Conservation (phyloP, 2,888 invertebrate species). For the Zootermopsis nevadensis region DNA sequence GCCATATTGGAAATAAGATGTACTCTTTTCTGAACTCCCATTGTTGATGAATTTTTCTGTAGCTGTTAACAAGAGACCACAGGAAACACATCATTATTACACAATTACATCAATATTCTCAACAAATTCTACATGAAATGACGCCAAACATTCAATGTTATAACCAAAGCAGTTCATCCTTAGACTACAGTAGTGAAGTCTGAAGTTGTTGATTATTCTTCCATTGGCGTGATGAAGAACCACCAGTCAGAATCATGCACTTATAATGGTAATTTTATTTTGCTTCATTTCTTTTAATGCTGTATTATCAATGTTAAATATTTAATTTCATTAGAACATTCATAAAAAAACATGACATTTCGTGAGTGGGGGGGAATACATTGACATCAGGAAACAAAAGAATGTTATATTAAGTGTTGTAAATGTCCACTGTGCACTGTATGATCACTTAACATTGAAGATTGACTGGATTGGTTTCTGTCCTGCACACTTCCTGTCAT, state of each 20-base stretch:
- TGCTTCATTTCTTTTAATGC: neutral
- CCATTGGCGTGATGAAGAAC: neutral
- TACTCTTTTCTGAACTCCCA: neutral
- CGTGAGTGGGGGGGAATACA: no score
- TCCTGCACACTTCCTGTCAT: no score
- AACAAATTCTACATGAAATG: neutral
- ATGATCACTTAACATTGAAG: no score
- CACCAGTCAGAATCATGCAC: neutral
- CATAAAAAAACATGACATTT: no score
- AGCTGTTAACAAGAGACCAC: neutral
- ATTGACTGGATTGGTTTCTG: no score
- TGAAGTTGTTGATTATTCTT: neutral
- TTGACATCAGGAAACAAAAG: no score
- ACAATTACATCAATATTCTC: neutral
- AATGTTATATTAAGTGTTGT: no score
- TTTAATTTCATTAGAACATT: no score
- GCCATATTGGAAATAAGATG: constrained; percentile 6
- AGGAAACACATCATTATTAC: neutral
- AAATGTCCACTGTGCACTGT: no score
- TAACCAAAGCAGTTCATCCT: neutral
- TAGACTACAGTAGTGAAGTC: neutral
- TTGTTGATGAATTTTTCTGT: neutral
- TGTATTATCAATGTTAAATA: no score
- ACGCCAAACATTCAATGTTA: neutral
- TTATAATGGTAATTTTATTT: neutral